phyloP scores from a whole-genome alignment of 2,888 invertebrate genomes.

The Rhabditoides inermis region DNA sequence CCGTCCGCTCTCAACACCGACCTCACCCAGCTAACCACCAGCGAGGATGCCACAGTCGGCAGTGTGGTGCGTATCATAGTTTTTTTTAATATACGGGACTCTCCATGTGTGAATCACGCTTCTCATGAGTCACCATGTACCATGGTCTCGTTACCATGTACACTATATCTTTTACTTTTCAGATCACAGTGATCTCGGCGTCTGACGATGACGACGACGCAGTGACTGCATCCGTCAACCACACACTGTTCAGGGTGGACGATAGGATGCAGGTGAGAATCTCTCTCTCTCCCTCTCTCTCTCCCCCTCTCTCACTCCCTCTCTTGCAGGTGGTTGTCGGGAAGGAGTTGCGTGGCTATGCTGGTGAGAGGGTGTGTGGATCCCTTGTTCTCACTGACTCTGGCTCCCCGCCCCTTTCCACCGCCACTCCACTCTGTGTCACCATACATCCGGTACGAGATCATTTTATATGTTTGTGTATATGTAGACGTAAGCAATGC shows the following conservation, averaged over 20 bases:
- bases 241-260: constrained; percentile 22
- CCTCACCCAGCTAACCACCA: constrained; percentile 16
- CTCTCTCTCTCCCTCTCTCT: constrained; percentile 1
- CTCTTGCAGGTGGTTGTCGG: no score
- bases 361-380: constrained; percentile 7
- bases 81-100: no score
- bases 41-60: constrained; percentile 14
- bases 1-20: constrained; percentile 21
- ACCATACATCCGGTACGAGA: constrained; percentile 19
- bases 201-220: background rate
- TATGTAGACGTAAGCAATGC: no score
- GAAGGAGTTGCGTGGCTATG: no score
- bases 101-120: no score
- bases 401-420: constrained; percentile 6
- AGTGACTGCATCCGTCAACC: constrained; percentile 10
- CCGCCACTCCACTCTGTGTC: constrained; percentile 18
- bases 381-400: constrained; percentile 4
- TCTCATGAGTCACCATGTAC: no score
- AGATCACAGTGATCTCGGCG: background rate
- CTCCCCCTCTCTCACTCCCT: constrained; percentile 4
- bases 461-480: no score
- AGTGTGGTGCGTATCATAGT: no score
- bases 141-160: no score
- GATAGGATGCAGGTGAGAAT: constrained; percentile 9
- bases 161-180: no score